phyloP scores from a whole-genome alignment of 2,113 vertebrate genomes.

The Piaya cayana region DNA sequence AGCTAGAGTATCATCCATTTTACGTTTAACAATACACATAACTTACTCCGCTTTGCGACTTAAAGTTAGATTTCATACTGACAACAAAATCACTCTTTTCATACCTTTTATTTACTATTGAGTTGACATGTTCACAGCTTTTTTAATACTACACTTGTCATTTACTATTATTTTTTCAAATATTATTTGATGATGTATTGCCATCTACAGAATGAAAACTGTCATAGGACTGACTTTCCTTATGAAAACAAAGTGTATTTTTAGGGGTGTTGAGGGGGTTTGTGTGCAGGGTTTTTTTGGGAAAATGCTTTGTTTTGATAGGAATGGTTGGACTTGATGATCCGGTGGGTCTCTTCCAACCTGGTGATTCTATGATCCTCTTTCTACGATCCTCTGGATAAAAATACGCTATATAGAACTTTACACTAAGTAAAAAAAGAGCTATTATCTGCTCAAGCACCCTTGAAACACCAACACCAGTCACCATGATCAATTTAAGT shows the following conservation, averaged over 20 bases:
- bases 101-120: neutral
- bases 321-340: too few species aligned
- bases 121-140: neutral
- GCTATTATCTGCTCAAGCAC: neutral
- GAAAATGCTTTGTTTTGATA: neutral
- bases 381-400: too few species aligned
- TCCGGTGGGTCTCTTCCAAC: too few species aligned
- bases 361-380: too few species aligned
- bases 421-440: neutral
- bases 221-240: neutral
- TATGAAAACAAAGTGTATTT: neutral
- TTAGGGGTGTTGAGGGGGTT: neutral
- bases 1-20: neutral
- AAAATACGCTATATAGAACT: neutral
- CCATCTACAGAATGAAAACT: neutral
- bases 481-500: neutral
- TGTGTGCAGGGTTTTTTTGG: rapidly evolving
- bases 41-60: neutral
- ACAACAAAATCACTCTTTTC: neutral
- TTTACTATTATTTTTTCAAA: neutral
- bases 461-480: neutral
- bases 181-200: neutral
- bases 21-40: neutral
- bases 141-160: neutral
- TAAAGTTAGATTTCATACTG: neutral